These are phyloP conservation scores for Rousettus leschenaultii DNA, from an alignment of 2,113 vertebrate species.

Conservation along the genomic window DNA sequence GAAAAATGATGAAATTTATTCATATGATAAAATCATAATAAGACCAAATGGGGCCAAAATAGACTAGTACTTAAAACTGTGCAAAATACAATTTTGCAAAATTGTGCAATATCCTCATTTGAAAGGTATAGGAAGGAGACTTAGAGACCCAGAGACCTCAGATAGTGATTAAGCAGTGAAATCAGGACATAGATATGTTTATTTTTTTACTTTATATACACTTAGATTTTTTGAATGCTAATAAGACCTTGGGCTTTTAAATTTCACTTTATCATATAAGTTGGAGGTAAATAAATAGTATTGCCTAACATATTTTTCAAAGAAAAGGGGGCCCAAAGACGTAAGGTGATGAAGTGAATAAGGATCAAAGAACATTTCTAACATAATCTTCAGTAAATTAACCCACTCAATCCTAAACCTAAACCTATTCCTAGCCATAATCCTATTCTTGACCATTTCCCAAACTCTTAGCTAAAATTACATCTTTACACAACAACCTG, in stretches of 20 bases:
- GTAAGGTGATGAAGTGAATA: background rate
- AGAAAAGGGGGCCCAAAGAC: background rate
- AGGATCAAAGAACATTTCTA: background rate
- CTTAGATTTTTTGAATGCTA: background rate
- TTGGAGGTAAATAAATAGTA: background rate
- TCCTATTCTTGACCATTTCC: background rate
- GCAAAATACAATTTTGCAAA: no score
- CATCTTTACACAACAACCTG: background rate
- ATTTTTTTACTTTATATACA: background rate
- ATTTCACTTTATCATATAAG: background rate
- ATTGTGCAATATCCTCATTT: no score
- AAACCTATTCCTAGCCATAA: background rate
- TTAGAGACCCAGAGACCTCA: background rate
- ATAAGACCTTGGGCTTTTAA: background rate
- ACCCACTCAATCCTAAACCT: background rate
- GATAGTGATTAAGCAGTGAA: background rate
- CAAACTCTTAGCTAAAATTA: background rate
- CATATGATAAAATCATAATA: background rate
- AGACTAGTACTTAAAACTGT: background rate
- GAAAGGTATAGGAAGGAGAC: background rate
- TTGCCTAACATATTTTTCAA: background rate
- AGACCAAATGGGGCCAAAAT: background rate
- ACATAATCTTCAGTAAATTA: background rate
- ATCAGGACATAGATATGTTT: background rate
- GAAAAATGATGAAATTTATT: background rate